Base-by-base conservation (phyloP, 1,140 invertebrate species). In the Drosophila parabipectinata region DNA sequence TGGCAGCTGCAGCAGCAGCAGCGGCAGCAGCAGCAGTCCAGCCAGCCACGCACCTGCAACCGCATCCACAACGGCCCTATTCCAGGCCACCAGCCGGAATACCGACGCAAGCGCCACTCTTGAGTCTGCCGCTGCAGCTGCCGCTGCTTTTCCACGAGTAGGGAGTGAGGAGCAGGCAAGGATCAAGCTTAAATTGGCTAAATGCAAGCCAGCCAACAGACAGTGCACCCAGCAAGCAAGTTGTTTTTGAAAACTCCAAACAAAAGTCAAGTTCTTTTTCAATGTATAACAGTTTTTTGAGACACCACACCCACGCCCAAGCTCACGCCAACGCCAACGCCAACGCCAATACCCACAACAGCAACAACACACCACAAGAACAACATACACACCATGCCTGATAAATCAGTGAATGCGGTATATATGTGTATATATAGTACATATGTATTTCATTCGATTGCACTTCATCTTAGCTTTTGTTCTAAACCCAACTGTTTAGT, bases 231-330 rank as follows among this genome's bases (percentile, higher is more conserved):
- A 41, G 64, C 75, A 78, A 77, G 81, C 81, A 85, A 85, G 81
- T 85, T 87, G 47, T 84, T 73, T 44, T 79, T 57, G 47, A 77
- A 75, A 63, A 72, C 72, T 62, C 59, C 60, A 87, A 87, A 51
- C 78, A 44, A 85, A 88, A 87, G 75, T 72, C 79, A 76, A 74
- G 62, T 60, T 68, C 53, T 72, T 85, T 74, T 71, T 84, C 63
- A 87, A 88, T 87, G 82, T 87, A 88, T 88, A 88, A 87, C 82
- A 87, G 78, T 82, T 88, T 66, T 44, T 87, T 88, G 64, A 82
- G 52, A 82, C 61, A 61, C 72, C 54, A 80, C 73, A 63, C 50
- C 66, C 37, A 59, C 34, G 34, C 34, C 34, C 34, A 37, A 12
- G 12, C 34, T 12, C 34, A 37, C 34, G 34, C 34, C 34, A 37